Evolutionary conservation across 1,140 invertebrate genomes (phyloP).

Genomic region (Pogonomyrmex californicus): DNA sequence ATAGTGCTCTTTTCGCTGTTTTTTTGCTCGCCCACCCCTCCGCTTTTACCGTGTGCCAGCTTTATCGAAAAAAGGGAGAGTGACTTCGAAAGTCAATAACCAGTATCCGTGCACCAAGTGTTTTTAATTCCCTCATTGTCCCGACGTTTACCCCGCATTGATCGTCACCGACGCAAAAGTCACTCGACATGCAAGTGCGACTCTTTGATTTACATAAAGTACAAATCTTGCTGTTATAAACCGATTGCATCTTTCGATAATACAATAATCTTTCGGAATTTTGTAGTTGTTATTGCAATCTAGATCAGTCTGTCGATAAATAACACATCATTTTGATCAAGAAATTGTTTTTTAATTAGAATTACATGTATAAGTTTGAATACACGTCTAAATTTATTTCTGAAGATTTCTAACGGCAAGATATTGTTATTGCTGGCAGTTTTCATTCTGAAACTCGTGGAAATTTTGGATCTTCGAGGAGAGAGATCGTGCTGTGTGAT

Average conservation of each 20-base stretch:
- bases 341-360: not conserved
- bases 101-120: constrained; percentile 65
- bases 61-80: constrained; percentile 75
- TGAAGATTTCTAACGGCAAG: not conserved
- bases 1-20: constrained; percentile 70
- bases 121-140: constrained; percentile 67
- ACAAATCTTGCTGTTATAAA: not conserved
- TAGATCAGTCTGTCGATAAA: not conserved
- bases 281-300: not conserved
- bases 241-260: not conserved
- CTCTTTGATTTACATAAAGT: not conserved
- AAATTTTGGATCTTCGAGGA: constrained; percentile 11
- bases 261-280: not conserved
- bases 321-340: not conserved
- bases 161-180: constrained; percentile 32
- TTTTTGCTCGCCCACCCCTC: constrained; percentile 61
- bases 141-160: constrained; percentile 50
- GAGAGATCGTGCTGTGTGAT: not conserved
- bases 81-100: constrained; percentile 77
- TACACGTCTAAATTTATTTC: not conserved
- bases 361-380: not conserved
- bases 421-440: constrained; percentile 32
- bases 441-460: constrained; percentile 16
- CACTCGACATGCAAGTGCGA: not conserved
- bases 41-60: constrained; percentile 43